phyloP scores from a whole-genome alignment of 2,797 vertebrate genomes.

The Odontamblyopus rebecca region DNA sequence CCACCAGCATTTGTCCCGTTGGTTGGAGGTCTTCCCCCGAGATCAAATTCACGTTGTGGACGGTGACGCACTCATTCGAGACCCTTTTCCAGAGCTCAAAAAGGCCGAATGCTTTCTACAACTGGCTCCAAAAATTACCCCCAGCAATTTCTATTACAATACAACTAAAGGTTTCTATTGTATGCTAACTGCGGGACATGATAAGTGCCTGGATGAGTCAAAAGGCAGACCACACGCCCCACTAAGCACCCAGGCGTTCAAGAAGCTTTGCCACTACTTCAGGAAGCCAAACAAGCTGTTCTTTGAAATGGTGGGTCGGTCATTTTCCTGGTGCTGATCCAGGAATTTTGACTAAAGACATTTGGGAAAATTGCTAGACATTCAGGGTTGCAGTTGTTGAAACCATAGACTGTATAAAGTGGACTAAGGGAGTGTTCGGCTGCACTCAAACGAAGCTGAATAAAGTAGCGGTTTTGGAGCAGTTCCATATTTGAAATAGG shows the following conservation, averaged over 20 bases:
- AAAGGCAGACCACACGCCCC: slow-evolving; percentile 83
- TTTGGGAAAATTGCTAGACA: slow-evolving; percentile 12
- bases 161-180: slow-evolving; percentile 86
- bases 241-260: slow-evolving; percentile 68
- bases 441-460: no score
- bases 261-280: slow-evolving; percentile 80
- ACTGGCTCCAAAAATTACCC: slow-evolving; percentile 72
- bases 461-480: no score
- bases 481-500: no score
- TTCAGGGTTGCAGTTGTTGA: slow-evolving; percentile 35
- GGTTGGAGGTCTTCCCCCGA: slow-evolving; percentile 79
- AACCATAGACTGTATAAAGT: slow-evolving; percentile 1
- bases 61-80: slow-evolving; percentile 76
- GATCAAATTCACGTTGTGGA: slow-evolving; percentile 84
- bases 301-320: slow-evolving; percentile 81
- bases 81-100: slow-evolving; percentile 81
- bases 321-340: slow-evolving; percentile 82
- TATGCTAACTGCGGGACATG: slow-evolving; percentile 75
- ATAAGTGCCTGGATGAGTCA: slow-evolving; percentile 84
- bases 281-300: slow-evolving; percentile 78
- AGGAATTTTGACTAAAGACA: not conserved
- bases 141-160: slow-evolving; percentile 84
- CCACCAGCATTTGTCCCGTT: slow-evolving; percentile 75
- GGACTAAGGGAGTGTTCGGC: no score
- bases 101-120: slow-evolving; percentile 79